A percentile compares a stretch with the other conserved stretches of the same genome.
Conservation (phyloP, 2,797 vertebrate species). For the Eurystomus glaucurus region DNA sequence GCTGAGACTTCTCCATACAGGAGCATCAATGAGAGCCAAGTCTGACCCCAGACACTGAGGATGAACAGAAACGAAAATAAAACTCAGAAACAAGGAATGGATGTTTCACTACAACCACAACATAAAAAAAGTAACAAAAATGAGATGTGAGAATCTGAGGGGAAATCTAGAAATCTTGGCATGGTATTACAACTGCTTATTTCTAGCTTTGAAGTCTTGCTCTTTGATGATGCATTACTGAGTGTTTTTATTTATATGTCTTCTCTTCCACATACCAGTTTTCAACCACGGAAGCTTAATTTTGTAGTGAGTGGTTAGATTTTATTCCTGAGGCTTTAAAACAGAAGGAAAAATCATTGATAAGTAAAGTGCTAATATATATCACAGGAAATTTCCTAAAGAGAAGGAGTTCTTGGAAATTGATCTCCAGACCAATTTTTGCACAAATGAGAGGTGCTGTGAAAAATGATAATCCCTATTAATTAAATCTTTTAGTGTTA, state of each 20-base stretch:
- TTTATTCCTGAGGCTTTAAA: conserved; percentile 14
- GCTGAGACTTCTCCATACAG: not conserved
- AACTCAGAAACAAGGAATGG: not conserved
- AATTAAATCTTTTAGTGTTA: conserved; percentile 36
- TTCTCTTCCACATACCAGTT: not conserved
- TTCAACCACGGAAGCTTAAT: conserved; percentile 22
- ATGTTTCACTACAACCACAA: not conserved
- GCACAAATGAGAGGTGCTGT: not conserved
- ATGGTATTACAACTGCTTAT: not conserved
- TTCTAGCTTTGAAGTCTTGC: not conserved
- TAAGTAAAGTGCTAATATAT: not conserved
- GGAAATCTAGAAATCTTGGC: not conserved
- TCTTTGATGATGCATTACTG: not conserved
- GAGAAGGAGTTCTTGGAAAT: not conserved
- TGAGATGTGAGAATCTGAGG: not conserved
- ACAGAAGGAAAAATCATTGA: not conserved
- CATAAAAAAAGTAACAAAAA: conserved; percentile 6
- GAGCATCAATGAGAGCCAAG: not conserved
- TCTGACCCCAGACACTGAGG: not conserved
- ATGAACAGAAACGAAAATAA: conserved; percentile 16
- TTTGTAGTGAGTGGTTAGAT: not conserved
- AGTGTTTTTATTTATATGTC: not conserved
- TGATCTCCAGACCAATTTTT: not conserved
- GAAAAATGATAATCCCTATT: conserved; percentile 29
- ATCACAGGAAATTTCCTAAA: not conserved